Evolutionary conservation across 2,888 invertebrate genomes (phyloP).

Genomic region (Cephonodes hylas): DNA sequence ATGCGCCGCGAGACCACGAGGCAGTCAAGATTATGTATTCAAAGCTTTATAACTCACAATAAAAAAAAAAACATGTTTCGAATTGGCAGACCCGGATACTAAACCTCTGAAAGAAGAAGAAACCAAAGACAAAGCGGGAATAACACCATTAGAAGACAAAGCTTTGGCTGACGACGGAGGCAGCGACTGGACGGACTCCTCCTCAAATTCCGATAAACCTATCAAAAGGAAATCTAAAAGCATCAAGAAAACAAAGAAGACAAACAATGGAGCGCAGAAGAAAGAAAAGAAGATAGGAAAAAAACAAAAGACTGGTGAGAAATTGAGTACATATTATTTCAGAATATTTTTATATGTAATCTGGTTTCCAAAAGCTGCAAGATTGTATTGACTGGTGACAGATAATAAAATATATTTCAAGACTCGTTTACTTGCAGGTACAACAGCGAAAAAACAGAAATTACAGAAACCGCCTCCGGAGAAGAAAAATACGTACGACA

Average conservation of each 20-base stretch:
- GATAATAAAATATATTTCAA: too few relatives aligned
- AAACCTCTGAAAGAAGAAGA: slow-evolving; percentile 51
- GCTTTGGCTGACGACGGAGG: neutral
- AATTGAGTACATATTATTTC: neutral
- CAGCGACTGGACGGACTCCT: slow-evolving; percentile 54
- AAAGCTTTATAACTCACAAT: too few relatives aligned
- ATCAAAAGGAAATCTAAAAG: slow-evolving; percentile 46
- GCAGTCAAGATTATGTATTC: too few relatives aligned
- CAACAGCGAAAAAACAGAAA: slow-evolving; percentile 39
- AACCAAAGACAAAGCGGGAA: slow-evolving; percentile 20
- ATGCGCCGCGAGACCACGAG: too few relatives aligned
- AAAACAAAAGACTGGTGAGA: slow-evolving; percentile 45
- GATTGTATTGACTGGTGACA: neutral
- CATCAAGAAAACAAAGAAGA: slow-evolving; percentile 33
- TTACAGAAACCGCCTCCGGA: slow-evolving; percentile 48
- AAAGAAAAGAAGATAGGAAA: slow-evolving; percentile 43
- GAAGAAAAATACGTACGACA: slow-evolving; percentile 62
- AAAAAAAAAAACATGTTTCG: neutral
- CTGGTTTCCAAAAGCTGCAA: neutral
- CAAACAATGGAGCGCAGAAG: slow-evolving; percentile 26
- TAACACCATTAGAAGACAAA: slow-evolving; percentile 8
- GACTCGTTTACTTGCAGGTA: slow-evolving; percentile 35
- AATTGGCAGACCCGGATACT: slow-evolving; percentile 34
- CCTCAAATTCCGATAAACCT: slow-evolving; percentile 66
- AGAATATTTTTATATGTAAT: neutral